Base-by-base conservation (phyloP, 2,797 vertebrate species). In the Macropus fuliginosus region DNA sequence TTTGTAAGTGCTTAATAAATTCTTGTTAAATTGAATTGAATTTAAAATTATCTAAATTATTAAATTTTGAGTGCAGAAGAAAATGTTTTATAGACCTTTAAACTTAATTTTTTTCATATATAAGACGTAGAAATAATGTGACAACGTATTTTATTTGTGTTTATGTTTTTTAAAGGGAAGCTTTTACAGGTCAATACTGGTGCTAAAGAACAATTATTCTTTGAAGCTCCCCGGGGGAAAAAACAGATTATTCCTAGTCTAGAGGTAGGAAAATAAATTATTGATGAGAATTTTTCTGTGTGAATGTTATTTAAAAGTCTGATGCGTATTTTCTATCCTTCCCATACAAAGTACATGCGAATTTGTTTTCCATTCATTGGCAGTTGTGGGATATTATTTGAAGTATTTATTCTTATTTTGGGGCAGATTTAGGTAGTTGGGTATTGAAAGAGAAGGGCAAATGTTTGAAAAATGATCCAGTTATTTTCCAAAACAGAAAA, bases 191-290 rank as follows among this genome's bases (percentile, higher is more conserved):
- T 99, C 97, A 99, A 99, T 98, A 99, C 99, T 92, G 99, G 99
- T 98, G 99, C 99, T 98, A 99, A 99, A 98, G 99, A 99, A 97
- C 99, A 99, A 96, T 98, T 99, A 97, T 99, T 99, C 98, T 99
- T 99, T 94, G 99, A 99, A 99, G 99, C 99, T 97, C 99, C 99
- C 95, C 99, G 99, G 92, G 99, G 99, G 91, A 99, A 99, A 98
- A 99, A 98, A 97, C 99, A 99, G 98, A 99, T 97, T 92, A 99
- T 99, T 98, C 99, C 99, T 0, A 98, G 98, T 90, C 98, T 99
- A 94, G 99, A 99, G 99, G 99, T 99, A 98, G 98, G 99, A 96
- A 94, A 81, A 92, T 4, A 29, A n/a, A 74, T 34, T 81, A 81
- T 24, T 81, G n/a, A 81, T 81, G 40, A 81, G 40, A 81, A 46